These are phyloP conservation scores for Augochlora pura DNA, from an alignment of 1,140 invertebrate species.

Conservation along the genomic window DNA sequence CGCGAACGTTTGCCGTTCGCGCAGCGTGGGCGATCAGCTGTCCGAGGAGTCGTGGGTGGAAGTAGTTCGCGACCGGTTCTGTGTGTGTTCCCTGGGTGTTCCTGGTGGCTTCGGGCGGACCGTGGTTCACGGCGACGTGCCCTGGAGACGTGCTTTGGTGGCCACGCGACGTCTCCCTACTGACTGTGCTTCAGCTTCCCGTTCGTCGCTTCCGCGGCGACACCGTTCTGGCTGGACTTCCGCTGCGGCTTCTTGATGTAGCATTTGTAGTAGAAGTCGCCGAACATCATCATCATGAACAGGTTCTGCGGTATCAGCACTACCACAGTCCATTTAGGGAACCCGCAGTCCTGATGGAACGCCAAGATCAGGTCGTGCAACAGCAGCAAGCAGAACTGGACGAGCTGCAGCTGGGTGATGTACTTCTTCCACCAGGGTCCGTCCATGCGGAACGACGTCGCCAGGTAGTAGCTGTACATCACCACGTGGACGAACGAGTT, in stretches of 20 bases:
- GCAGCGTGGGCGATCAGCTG: no score
- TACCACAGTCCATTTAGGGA: conserved; percentile 83
- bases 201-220: conserved; percentile 46
- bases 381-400: conserved; percentile 89
- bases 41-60: no score
- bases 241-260: conserved; percentile 82
- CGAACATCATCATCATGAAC: conserved; percentile 91
- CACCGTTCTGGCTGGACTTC: conserved; percentile 12
- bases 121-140: no score
- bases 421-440: conserved; percentile 89
- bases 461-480: conserved; percentile 91
- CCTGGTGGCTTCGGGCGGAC: neutral
- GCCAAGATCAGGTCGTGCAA: conserved; percentile 83
- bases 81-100: no score
- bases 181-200: conserved; percentile 67
- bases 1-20: no score
- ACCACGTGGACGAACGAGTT: conserved; percentile 89
- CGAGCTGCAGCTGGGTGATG: conserved; percentile 86
- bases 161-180: conserved; percentile 44
- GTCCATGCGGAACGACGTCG: conserved; percentile 81
- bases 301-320: conserved; percentile 86
- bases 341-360: conserved; percentile 86
- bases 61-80: no score
- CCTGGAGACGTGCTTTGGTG: neutral
- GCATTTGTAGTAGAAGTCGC: conserved; percentile 91